Conservation (phyloP, 2,888 invertebrate genomes). For the Amblyjoppa fuscipennis region DNA sequence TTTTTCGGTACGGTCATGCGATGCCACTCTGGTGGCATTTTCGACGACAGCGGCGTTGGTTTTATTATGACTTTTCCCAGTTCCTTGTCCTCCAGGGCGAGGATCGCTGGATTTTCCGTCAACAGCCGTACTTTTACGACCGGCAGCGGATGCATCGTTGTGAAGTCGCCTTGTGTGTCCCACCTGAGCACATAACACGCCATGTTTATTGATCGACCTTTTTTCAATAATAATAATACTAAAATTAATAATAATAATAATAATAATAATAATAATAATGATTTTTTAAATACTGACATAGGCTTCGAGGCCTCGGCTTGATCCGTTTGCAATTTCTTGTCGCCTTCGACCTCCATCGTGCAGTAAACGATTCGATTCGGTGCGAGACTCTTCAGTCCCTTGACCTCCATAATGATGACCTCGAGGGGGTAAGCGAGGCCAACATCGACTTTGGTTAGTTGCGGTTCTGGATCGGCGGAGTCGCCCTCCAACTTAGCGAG, state of each 20-base stretch:
- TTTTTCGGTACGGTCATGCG: slow-evolving; percentile 98
- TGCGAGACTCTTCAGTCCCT: slow-evolving; percentile 98
- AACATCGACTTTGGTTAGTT: slow-evolving; percentile 99
- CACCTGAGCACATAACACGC: slow-evolving; percentile 88
- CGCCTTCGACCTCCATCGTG: slow-evolving; percentile 99
- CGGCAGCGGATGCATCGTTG: slow-evolving; percentile 98
- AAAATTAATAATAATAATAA: too few relatives aligned
- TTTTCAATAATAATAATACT: neutral
- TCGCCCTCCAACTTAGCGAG: slow-evolving; percentile 97
- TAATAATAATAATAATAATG: neutral
- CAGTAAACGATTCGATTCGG: slow-evolving; percentile 99
- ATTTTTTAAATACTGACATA: slow-evolving; percentile 88
- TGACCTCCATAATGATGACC: slow-evolving; percentile 99
- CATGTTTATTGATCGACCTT: slow-evolving; percentile 8
- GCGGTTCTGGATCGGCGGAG: slow-evolving; percentile 97
- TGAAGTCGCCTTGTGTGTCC: slow-evolving; percentile 99
- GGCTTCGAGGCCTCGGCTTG: slow-evolving; percentile 99
- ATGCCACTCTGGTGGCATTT: slow-evolving; percentile 98
- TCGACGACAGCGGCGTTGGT: slow-evolving; percentile 95
- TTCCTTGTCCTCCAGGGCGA: slow-evolving; percentile 99
- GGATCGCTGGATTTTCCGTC: slow-evolving; percentile 98
- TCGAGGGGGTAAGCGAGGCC: slow-evolving; percentile 98
- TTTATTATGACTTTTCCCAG: slow-evolving; percentile 96
- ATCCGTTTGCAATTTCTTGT: slow-evolving; percentile 99
- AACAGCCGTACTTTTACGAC: slow-evolving; percentile 99